phyloP scores from a whole-genome alignment of 1,140 invertebrate genomes.

The Drosophila neocordata region DNA sequence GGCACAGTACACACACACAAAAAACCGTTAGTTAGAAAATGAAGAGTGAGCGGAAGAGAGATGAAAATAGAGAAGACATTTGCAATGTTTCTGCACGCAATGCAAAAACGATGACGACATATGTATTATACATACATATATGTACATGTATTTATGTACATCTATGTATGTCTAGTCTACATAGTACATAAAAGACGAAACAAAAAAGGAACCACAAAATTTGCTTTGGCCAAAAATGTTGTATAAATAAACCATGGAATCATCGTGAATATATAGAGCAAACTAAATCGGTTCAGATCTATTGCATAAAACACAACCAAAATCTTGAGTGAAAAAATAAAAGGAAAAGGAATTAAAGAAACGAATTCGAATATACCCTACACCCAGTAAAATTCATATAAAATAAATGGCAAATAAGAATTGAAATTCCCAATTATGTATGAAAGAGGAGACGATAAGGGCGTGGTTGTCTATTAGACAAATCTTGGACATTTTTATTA shows the following conservation, averaged over 20 bases:
- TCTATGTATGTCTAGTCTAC: background rate
- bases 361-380: no score
- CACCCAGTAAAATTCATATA: no score
- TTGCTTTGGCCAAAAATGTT: constrained; percentile 45
- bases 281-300: constrained; percentile 27
- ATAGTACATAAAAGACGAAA: constrained; percentile 8
- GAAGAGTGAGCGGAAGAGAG: background rate
- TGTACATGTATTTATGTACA: no score
- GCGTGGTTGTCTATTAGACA: no score
- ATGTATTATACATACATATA: background rate
- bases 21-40: background rate
- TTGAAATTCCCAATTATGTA: no score
- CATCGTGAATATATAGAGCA: constrained; percentile 52
- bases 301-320: constrained; percentile 49
- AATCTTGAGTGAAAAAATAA: background rate
- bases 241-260: constrained; percentile 82
- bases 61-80: constrained; percentile 20
- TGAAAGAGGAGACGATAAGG: no score
- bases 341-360: no score
- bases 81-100: constrained; percentile 34
- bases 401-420: no score
- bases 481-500: no score
- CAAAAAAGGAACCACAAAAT: background rate
- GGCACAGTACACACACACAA: background rate
- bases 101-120: constrained; percentile 47